A percentile compares a stretch with the other conserved stretches of the same genome.
Conservation (phyloP, 2,888 invertebrate species). For the Belgica antarctica region DNA sequence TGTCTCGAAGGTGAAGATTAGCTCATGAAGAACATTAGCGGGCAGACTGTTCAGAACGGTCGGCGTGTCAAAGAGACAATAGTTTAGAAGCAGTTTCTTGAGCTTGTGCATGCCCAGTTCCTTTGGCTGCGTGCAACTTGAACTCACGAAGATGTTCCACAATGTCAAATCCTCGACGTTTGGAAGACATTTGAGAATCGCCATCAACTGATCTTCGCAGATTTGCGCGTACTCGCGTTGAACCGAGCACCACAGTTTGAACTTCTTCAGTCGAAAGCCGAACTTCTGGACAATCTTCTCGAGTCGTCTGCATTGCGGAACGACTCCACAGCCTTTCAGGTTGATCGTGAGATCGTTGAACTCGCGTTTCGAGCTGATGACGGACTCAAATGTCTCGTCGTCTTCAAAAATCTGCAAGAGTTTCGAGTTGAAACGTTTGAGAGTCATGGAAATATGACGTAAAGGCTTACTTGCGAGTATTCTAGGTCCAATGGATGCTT, state of each 20-base stretch:
- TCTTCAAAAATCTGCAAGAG: neutral
- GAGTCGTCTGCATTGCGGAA: neutral
- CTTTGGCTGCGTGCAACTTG: too few species aligned
- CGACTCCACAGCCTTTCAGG: neutral
- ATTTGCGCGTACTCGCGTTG: neutral
- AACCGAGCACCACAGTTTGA: constrained; percentile 28
- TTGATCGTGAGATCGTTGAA: neutral
- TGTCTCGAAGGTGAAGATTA: constrained; percentile 24
- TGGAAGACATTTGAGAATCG: neutral
- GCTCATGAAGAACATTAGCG: neutral
- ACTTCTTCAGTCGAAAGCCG: neutral
- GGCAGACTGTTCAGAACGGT: neutral
- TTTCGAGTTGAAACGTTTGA: too few species aligned
- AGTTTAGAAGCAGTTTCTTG: neutral
- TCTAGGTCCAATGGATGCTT: neutral
- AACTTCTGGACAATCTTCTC: neutral
- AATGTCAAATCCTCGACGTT: neutral
- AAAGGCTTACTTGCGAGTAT: neutral
- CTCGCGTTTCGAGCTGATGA: neutral
- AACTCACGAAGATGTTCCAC: neutral
- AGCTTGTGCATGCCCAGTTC: constrained; percentile 1
- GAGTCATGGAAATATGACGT: too few species aligned
- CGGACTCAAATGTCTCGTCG: neutral
- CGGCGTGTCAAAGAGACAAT: neutral
- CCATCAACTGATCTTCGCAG: neutral